Evolutionary conservation across 2,797 vertebrate genomes (phyloP).

Genomic region (Lagocephalus sceleratus): DNA sequence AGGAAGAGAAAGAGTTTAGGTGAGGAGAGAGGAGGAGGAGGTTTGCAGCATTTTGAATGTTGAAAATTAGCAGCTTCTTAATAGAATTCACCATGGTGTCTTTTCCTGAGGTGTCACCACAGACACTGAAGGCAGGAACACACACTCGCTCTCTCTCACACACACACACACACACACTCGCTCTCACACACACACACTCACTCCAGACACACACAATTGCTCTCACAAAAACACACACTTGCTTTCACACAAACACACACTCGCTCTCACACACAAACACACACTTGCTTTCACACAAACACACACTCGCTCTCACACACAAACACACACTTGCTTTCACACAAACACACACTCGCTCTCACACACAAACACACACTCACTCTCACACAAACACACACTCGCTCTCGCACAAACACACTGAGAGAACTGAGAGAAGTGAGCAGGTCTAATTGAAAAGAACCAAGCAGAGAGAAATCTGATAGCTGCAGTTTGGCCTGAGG

Average conservation of each 20-base stretch:
- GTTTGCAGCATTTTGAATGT: conserved; percentile 54
- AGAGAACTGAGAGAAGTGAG: conserved; percentile 44
- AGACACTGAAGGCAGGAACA: conserved; percentile 14
- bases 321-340: too few species aligned
- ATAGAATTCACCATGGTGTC: conserved; percentile 64
- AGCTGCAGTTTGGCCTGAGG: conserved; percentile 59
- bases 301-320: conserved; percentile 1
- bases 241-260: too few species aligned
- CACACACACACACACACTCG: not conserved
- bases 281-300: too few species aligned
- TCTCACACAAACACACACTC: conserved; percentile 8
- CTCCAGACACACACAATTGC: not conserved
- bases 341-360: not conserved
- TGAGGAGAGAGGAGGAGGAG: conserved; percentile 15
- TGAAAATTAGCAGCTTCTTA: conserved; percentile 50
- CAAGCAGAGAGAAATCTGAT: conserved; percentile 74
- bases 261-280: conserved; percentile 12
- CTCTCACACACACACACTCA: conserved; percentile 15
- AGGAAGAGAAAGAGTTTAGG: not conserved
- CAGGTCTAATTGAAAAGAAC: conserved; percentile 77
- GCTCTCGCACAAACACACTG: conserved; percentile 13
- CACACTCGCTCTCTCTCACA: conserved; percentile 6
- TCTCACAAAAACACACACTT: conserved; percentile 17
- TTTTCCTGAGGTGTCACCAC: conserved; percentile 63
- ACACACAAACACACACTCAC: conserved; percentile 9